Evolutionary conservation across 2,888 invertebrate genomes (phyloP).

Genomic region (Aphidius colemani): DNA sequence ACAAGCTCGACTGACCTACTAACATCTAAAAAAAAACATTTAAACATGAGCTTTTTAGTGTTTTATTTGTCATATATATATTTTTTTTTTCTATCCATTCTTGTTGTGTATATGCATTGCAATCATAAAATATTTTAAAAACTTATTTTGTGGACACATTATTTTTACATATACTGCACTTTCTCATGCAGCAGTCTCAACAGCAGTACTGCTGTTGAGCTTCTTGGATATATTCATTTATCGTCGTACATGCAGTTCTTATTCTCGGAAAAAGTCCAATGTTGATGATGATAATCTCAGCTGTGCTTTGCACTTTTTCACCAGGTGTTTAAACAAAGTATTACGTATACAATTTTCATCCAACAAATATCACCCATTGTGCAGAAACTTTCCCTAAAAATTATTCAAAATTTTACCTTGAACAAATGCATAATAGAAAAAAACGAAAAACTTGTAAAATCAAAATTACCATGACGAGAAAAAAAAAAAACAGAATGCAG

Average conservation of each 20-base stretch:
- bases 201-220: conserved; percentile 12
- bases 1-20: no score
- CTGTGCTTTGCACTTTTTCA: conserved; percentile 12
- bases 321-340: background rate
- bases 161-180: no score
- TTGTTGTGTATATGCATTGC: background rate
- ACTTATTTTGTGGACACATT: background rate
- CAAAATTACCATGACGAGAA: background rate
- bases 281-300: conserved; percentile 2
- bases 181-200: background rate
- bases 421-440: background rate
- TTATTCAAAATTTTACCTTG: no score
- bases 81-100: background rate
- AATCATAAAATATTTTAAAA: background rate
- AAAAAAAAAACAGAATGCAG: background rate
- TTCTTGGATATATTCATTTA: conserved; percentile 8
- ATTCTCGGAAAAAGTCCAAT: conserved; percentile 15
- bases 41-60: no score
- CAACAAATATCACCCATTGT: no score
- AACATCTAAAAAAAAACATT: no score
- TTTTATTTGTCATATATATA: no score
- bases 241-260: background rate
- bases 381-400: no score
- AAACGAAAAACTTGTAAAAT: background rate
- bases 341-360: no score